Conservation (phyloP, 1,140 invertebrate species). For the Drosophila ambigua region DNA sequence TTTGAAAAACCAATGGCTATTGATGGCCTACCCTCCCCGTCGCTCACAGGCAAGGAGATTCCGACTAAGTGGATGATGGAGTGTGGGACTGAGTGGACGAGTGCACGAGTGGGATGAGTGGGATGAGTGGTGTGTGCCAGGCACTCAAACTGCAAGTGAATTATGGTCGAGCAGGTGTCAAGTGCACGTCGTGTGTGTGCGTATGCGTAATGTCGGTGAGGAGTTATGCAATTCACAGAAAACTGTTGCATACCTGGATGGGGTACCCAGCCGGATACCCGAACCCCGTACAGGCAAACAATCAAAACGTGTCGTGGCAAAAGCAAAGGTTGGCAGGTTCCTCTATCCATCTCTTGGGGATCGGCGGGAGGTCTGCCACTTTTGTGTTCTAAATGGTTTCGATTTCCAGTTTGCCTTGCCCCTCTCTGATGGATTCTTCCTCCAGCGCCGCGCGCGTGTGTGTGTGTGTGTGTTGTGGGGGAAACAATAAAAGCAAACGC, state of each 20-base stretch:
- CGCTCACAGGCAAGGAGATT: constrained; percentile 21
- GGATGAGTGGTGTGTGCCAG: constrained; percentile 14
- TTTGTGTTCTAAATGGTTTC: constrained; percentile 34
- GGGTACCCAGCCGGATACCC: neutral
- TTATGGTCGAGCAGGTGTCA: constrained; percentile 6
- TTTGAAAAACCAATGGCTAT: constrained; percentile 46
- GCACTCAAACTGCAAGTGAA: constrained; percentile 4
- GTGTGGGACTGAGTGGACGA: constrained; percentile 19
- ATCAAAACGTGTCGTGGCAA: constrained; percentile 32
- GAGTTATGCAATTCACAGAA: constrained; percentile 57
- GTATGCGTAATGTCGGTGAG: constrained; percentile 26
- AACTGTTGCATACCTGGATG: constrained; percentile 57
- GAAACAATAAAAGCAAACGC: constrained; percentile 70
- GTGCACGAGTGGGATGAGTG: constrained; percentile 19
- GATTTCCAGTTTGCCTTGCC: constrained; percentile 23
- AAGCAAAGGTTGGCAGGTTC: constrained; percentile 6
- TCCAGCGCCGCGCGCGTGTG: constrained; percentile 11
- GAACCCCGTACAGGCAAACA: constrained; percentile 14
- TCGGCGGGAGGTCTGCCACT: constrained; percentile 5
- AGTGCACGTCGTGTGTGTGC: constrained; percentile 34
- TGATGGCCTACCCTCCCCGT: constrained; percentile 7
- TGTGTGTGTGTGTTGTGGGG: constrained; percentile 20
- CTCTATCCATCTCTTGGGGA: constrained; percentile 10
- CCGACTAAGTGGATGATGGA: constrained; percentile 36
- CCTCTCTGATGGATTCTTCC: constrained; percentile 53